Conservation (phyloP, 2,797 vertebrate genomes). For the Ctenosaura bakeri region DNA sequence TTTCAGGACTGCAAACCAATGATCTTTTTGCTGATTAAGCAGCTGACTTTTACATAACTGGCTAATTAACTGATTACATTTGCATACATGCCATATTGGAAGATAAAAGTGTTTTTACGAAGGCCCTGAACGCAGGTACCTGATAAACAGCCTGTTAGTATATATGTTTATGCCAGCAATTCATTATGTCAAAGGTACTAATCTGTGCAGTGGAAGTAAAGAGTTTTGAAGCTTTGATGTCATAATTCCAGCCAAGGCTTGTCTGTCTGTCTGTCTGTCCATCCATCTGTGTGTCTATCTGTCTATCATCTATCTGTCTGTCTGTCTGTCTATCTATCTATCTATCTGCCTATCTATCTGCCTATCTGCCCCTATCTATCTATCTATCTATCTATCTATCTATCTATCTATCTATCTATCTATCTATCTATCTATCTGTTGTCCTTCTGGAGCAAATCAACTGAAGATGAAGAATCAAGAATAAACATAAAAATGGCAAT, state of each 20-base stretch:
- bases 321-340: neutral
- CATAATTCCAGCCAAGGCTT: neutral
- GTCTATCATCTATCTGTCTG: too few species aligned
- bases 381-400: too few species aligned
- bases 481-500: neutral
- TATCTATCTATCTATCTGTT: neutral
- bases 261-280: neutral
- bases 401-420: too few species aligned
- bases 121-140: neutral
- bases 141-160: neutral
- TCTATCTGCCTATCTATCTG: too few species aligned
- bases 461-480: neutral
- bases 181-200: neutral
- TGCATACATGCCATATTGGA: constrained; percentile 16
- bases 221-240: neutral
- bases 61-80: constrained; percentile 27
- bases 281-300: too few species aligned
- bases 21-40: constrained; percentile 22
- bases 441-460: neutral
- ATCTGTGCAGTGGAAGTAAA: neutral
- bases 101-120: neutral
- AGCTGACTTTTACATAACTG: constrained; percentile 9
- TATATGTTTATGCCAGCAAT: neutral
- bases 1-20: neutral
- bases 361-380: too few species aligned